Evolutionary conservation across 2,113 vertebrate genomes (phyloP).

Genomic region (Gallinago paraguaiae): DNA sequence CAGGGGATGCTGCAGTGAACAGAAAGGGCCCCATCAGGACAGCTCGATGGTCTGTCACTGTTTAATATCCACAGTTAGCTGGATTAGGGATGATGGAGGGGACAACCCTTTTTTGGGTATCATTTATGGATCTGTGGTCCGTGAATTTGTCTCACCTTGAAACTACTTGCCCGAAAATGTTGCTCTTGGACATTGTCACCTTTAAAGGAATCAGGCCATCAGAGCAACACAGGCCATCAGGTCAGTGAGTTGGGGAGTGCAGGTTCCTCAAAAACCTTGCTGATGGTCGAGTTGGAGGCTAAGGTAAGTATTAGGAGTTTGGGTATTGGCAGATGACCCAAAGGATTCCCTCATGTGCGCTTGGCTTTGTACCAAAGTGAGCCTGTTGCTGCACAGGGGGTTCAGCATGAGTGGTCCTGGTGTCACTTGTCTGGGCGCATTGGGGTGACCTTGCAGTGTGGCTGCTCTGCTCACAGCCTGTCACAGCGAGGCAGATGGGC

Average conservation of each 20-base stretch:
- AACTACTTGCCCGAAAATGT: not conserved
- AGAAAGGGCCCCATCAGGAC: not conserved
- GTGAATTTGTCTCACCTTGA: not conserved
- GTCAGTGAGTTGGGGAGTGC: not conserved
- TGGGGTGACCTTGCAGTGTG: not conserved
- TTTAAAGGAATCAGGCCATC: not conserved
- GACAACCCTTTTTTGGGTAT: not conserved
- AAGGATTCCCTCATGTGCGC: not conserved
- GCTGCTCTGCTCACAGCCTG: not conserved
- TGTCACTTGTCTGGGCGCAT: rapidly evolving
- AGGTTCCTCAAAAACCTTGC: not conserved
- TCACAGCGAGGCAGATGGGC: rapidly evolving
- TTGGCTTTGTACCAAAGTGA: not conserved
- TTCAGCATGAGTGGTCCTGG: not conserved
- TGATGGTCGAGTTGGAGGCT: not conserved
- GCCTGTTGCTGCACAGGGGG: not conserved
- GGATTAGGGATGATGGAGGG: not conserved
- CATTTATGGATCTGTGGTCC: not conserved
- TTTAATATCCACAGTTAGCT: not conserved
- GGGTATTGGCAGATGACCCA: not conserved
- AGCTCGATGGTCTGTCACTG: rapidly evolving
- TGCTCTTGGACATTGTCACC: not conserved
- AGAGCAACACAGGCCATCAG: not conserved
- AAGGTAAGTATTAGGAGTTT: not conserved
- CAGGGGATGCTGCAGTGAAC: not conserved